phyloP scores from a whole-genome alignment of 2,888 invertebrate species.

The Drosophila recens region DNA sequence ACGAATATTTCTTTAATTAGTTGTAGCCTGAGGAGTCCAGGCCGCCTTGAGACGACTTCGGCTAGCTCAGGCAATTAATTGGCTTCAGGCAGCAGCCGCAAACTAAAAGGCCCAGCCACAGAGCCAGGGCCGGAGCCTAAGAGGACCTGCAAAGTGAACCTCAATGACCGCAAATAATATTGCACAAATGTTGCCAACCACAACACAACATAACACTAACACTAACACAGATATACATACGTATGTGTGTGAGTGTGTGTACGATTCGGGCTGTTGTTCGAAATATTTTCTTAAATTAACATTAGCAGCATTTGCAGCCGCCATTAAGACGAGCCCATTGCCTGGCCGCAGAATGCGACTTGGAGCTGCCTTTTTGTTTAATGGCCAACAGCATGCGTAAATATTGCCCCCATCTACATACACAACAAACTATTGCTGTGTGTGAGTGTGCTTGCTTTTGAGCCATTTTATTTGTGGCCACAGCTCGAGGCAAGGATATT shows the following conservation, averaged over 20 bases:
- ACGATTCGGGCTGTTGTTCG: constrained; percentile 16
- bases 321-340: constrained; percentile 71
- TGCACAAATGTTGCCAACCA: constrained; percentile 76
- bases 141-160: constrained; percentile 21
- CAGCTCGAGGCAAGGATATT: constrained; percentile 45
- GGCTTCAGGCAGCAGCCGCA: constrained; percentile 49
- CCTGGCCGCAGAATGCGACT: constrained; percentile 48
- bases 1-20: constrained; percentile 76
- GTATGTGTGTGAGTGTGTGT: constrained; percentile 1
- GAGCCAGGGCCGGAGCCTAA: constrained; percentile 4
- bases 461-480: constrained; percentile 55
- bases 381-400: constrained; percentile 65
- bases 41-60: constrained; percentile 18
- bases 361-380: constrained; percentile 50
- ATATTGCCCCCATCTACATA: constrained; percentile 33
- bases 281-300: constrained; percentile 81
- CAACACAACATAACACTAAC: constrained; percentile 57
- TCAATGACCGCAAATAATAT: constrained; percentile 76
- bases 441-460: constrained; percentile 45
- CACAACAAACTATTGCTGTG: constrained; percentile 1
- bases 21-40: constrained; percentile 28
- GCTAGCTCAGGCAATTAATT: constrained; percentile 45
- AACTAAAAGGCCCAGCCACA: constrained; percentile 53
- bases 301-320: constrained; percentile 77
- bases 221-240: constrained; percentile 5